phyloP scores from a whole-genome alignment of 2,888 invertebrate genomes.

The Paralinhomoeus sp. region DNA sequence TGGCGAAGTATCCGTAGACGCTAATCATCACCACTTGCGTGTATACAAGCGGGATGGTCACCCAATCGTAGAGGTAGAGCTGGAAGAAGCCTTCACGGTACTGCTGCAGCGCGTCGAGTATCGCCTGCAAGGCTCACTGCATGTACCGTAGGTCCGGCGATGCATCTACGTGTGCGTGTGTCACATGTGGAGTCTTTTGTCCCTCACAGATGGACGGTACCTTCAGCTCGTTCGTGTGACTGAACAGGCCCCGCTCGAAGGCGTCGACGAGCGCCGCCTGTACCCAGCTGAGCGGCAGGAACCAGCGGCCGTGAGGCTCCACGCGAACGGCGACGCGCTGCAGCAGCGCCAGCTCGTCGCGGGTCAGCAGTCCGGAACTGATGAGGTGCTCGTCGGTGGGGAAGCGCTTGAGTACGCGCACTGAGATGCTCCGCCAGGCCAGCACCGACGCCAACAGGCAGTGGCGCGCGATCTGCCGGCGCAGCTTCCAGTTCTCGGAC shows the following conservation, averaged over 20 bases:
- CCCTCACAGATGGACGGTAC: too few species aligned
- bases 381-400: constrained; percentile 29
- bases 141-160: too few species aligned
- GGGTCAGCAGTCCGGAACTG: constrained; percentile 28
- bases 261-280: constrained; percentile 23
- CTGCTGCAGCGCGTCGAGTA: constrained; percentile 22
- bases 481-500: constrained; percentile 22
- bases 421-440: constrained; percentile 27
- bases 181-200: too few species aligned
- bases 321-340: constrained; percentile 24
- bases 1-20: constrained; percentile 27
- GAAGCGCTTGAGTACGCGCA: constrained; percentile 27
- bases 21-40: constrained; percentile 19
- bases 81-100: constrained; percentile 30
- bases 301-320: constrained; percentile 28
- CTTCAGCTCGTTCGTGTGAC: constrained; percentile 9
- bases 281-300: constrained; percentile 31
- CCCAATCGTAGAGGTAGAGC: constrained; percentile 26
- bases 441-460: constrained; percentile 27
- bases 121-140: too few species aligned
- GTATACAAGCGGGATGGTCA: constrained; percentile 18
- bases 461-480: constrained; percentile 29
- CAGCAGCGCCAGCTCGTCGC: constrained; percentile 26
- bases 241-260: constrained; percentile 11
- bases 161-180: too few species aligned